phyloP scores from a whole-genome alignment of 1,140 invertebrate genomes.

The Epicauta chinensis region DNA sequence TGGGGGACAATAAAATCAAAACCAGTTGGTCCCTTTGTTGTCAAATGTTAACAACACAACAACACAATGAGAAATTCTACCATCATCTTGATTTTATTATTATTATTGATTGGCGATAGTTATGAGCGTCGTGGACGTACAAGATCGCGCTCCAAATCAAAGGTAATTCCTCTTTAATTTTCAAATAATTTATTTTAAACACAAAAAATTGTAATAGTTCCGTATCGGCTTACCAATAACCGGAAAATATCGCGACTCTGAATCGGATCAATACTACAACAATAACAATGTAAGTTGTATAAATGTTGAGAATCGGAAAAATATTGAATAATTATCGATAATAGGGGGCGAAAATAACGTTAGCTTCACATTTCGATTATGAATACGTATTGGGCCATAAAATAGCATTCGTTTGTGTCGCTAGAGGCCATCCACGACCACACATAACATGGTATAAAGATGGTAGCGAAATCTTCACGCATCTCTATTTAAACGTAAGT shows the following conservation, averaged over 20 bases:
- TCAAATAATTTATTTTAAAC: neutral
- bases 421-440: slow-evolving; percentile 74
- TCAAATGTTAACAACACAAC: too few relatives aligned
- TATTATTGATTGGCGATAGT: slow-evolving; percentile 24
- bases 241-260: slow-evolving; percentile 77
- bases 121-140: slow-evolving; percentile 54
- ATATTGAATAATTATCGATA: slow-evolving; percentile 18
- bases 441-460: slow-evolving; percentile 92
- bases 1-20: too few relatives aligned
- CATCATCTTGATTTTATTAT: slow-evolving; percentile 19
- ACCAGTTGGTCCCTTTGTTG: too few relatives aligned
- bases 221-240: slow-evolving; percentile 80
- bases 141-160: slow-evolving; percentile 63
- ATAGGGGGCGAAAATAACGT: slow-evolving; percentile 84
- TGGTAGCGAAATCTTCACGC: slow-evolving; percentile 80
- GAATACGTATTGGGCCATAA: slow-evolving; percentile 90
- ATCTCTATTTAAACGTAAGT: slow-evolving; percentile 81
- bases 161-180: slow-evolving; percentile 41
- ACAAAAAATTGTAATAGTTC: slow-evolving; percentile 45
- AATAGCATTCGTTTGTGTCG: slow-evolving; percentile 84
- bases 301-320: neutral
- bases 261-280: slow-evolving; percentile 82
- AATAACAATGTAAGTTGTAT: slow-evolving; percentile 77
- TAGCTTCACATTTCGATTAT: slow-evolving; percentile 87
- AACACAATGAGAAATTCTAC: too few relatives aligned